Evolutionary conservation across 2,113 vertebrate species (phyloP), one percentile per base, ranked within the genome.

Genomic region (Pitta sordida): DNA sequence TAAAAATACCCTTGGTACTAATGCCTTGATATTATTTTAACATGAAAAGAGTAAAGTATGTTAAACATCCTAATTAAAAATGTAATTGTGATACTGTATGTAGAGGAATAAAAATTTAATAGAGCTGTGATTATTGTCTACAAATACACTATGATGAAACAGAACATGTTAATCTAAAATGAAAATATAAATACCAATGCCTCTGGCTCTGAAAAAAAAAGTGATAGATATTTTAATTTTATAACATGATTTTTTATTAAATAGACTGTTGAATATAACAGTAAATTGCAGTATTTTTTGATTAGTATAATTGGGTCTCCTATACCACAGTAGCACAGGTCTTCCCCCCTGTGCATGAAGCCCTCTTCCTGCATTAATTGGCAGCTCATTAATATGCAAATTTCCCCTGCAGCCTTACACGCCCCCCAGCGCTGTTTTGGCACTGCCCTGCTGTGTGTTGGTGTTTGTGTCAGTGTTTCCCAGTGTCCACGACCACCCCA

Each of bases 221-320:
- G n/a, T 52, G 27, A 36, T 58, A 76, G 86, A 55, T 74, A 59
- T 80, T 94, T 92, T 90, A 78, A 93, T 93, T 77, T 53, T 39
- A 44, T 55, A 86, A 53, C 7, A 64, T 48, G 30, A 2, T 64
- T 60, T 90, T 82, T 85, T 60, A 52, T 27, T 56, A 78, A 70
- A 67, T 78, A 39, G 18, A 48, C 3, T 29, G 21, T 69, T 73
- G 23, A 44, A 36, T 53, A 13, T 44, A 52, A 43, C 15, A 39
- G n/a, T 36, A 83, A 60, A 88, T 39, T 82, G 14, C 30, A 56
- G 39, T 29, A 14, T 34, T 56, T 86, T 64, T 53, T 59, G 1
- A 51, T 74, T 74, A 81, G 3, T 7, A 53, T n/a, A n/a, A n/a
- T n/a, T n/a, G n/a, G n/a, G n/a, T n/a, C n/a, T n/a, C n/a, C n/a